Evolutionary conservation across 2,113 vertebrate genomes (phyloP).

Genomic region (Oncorhynchus keta): DNA sequence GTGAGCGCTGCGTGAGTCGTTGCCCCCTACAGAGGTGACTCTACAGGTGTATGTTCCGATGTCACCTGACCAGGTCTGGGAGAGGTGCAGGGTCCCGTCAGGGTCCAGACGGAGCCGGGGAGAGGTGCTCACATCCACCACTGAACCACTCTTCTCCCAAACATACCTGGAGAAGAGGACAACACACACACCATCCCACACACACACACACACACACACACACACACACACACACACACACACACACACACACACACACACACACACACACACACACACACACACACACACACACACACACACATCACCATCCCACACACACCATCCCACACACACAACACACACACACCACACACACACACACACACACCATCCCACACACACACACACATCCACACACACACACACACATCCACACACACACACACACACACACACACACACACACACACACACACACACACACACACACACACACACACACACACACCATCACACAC

Average conservation of each 20-base stretch:
- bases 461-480: neutral
- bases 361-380: too few relatives aligned
- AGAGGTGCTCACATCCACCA: constrained; percentile 76
- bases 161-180: constrained; percentile 70
- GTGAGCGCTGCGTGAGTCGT: constrained; percentile 90
- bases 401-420: neutral
- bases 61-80: constrained; percentile 98
- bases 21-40: constrained; percentile 90
- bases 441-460: too few relatives aligned
- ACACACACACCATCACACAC: neutral
- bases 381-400: too few relatives aligned
- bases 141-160: constrained; percentile 88
- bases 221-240: too few relatives aligned
- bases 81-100: constrained; percentile 89
- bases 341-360: too few relatives aligned
- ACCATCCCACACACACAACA: too few relatives aligned
- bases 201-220: neutral
- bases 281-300: too few relatives aligned
- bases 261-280: too few relatives aligned
- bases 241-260: too few relatives aligned
- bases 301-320: too few relatives aligned
- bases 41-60: constrained; percentile 96
- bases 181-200: constrained; percentile 1
- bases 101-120: constrained; percentile 81
- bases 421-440: too few relatives aligned